phyloP scores from a whole-genome alignment of 2,888 invertebrate species.

The Rhamnusium bicolor region DNA sequence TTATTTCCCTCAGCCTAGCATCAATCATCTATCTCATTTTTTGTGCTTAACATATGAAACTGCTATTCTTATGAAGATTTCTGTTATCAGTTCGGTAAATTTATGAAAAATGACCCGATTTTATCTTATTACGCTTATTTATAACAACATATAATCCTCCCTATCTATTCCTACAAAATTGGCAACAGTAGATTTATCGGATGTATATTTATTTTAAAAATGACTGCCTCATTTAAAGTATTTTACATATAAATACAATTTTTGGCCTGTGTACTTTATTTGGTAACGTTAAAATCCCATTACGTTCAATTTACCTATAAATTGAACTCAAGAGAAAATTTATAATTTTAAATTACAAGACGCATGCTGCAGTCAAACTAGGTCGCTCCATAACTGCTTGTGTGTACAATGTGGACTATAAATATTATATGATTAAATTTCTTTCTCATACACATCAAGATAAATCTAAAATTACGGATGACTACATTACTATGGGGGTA shows the following conservation, averaged over 20 bases:
- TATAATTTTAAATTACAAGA: slow-evolving; percentile 58
- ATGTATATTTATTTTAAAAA: slow-evolving; percentile 50
- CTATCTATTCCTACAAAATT: neutral
- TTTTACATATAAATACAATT: slow-evolving; percentile 59
- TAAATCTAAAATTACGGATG: no score
- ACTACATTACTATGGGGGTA: no score
- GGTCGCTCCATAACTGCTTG: slow-evolving; percentile 46
- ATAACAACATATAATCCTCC: neutral
- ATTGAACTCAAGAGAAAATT: slow-evolving; percentile 57
- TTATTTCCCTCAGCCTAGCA: no score
- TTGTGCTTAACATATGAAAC: no score
- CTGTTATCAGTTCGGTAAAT: no score
- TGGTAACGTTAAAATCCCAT: slow-evolving; percentile 54
- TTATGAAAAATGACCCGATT: neutral
- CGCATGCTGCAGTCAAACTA: slow-evolving; percentile 46
- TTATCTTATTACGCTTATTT: neutral
- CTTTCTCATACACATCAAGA: no score
- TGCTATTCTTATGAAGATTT: no score
- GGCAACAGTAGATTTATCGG: neutral
- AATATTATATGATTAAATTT: slow-evolving; percentile 10
- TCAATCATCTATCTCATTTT: no score
- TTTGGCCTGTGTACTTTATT: slow-evolving; percentile 53
- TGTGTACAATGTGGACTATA: slow-evolving; percentile 43
- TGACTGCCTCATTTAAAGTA: slow-evolving; percentile 51
- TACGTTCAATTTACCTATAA: slow-evolving; percentile 59